Conservation (phyloP, 2,113 vertebrate genomes). For the Arizona elegans region DNA sequence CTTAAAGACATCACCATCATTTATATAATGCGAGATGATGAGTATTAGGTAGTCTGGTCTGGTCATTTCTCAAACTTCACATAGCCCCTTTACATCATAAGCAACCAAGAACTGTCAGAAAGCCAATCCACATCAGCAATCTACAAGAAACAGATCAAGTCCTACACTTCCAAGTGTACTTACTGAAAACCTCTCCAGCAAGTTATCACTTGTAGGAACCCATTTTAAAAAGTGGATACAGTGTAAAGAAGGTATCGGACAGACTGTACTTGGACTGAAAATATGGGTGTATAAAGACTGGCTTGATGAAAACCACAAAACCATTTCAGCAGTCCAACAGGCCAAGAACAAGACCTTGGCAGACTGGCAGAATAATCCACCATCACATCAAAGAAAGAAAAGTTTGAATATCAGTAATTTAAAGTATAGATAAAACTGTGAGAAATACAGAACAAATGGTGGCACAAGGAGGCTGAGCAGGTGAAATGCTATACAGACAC, state of each 20-base stretch:
- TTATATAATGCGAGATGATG: background rate
- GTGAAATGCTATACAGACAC: too few relatives aligned
- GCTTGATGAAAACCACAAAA: background rate
- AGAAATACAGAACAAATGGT: too few relatives aligned
- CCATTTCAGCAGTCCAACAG: background rate
- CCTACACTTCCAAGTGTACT: background rate
- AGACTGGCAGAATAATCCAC: background rate
- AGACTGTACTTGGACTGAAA: background rate
- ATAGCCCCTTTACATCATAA: background rate
- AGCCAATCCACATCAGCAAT: background rate
- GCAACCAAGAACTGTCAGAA: background rate
- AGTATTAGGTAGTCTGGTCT: background rate
- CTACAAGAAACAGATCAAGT: background rate
- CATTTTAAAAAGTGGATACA: background rate
- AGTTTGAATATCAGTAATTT: too few relatives aligned
- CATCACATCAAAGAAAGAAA: background rate
- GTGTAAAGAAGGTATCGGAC: background rate
- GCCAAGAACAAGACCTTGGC: background rate
- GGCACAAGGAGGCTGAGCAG: too few relatives aligned
- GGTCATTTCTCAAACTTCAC: background rate
- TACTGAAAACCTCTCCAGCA: background rate
- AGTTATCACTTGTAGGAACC: background rate
- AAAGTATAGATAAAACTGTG: too few relatives aligned
- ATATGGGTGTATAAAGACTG: background rate
- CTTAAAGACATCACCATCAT: background rate